Base-by-base conservation (phyloP, 2,113 vertebrate species). In the Clarias magur region DNA sequence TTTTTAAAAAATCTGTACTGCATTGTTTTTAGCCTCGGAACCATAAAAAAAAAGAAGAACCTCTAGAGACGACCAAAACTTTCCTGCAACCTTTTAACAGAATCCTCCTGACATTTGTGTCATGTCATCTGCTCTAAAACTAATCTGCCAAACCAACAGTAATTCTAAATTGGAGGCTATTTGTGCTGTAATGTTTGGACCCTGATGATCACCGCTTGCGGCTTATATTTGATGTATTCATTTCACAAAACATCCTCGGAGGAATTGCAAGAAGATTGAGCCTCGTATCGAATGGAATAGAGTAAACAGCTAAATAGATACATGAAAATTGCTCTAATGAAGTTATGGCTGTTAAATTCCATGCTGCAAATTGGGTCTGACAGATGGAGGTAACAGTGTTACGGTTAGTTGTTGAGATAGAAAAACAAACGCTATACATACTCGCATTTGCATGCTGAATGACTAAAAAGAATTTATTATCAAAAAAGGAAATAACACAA, bases 151-250 rank as follows among this genome's bases (percentile, higher is more conserved):
- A 60, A 80, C 56, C 17, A 19, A 38, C 79, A 60, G 79, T 38
- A 59, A 38, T 80, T 80, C 30, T 30, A 80, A 60, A 80, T 80
- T 38, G 56, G 79, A 60, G 79, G 27, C 79, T 23, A 62, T 80
- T 80, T 80, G 79, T 1, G 11, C 34, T 38, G 56, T 38, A 38
- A 60, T 60, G 56, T 30, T 80, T 80, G 79, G 79, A 34, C 56
- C 56, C 56, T 60, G 27, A 38, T 80, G 30, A 80, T 80, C 56
- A 7, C 56, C 3, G 56, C 56, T 80, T 19, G 56, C 38, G 79
- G 79, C 79, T 48, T 80, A 60, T 80, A 80, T 38, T 60, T 80
- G 79, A 38, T 80, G 79, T 60, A 80, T 80, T 80, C 30, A 13
- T 80, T 80, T 80, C 56, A 60, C 17, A 34, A 12, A 60, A 60